A percentile compares a stretch with the other conserved stretches of the same genome.
Evolutionary conservation across 2,888 invertebrate genomes (phyloP).

Genomic region (Drosophila pullipes): DNA sequence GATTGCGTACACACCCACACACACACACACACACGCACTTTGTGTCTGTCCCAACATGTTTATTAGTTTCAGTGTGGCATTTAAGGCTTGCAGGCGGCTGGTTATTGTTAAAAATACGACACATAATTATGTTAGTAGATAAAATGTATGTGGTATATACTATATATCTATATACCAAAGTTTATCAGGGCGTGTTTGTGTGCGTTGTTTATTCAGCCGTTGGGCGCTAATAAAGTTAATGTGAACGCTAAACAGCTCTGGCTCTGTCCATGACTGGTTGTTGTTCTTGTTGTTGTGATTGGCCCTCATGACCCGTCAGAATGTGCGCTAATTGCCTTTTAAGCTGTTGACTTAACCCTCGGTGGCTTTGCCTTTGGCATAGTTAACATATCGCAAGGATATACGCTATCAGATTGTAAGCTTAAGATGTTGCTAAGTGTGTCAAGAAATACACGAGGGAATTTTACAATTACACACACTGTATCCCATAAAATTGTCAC

Average conservation of each 20-base stretch:
- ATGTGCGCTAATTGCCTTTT: slow-evolving; percentile 79
- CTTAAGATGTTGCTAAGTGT: neutral
- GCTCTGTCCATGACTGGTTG: slow-evolving; percentile 67
- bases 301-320: slow-evolving; percentile 36
- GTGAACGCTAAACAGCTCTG: slow-evolving; percentile 67
- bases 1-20: slow-evolving; percentile 40
- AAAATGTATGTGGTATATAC: slow-evolving; percentile 5
- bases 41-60: slow-evolving; percentile 56
- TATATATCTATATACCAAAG: neutral
- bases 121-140: slow-evolving; percentile 61
- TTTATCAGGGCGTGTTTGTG: slow-evolving; percentile 1
- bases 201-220: slow-evolving; percentile 50
- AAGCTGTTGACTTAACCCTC: slow-evolving; percentile 73
- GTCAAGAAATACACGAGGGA: slow-evolving; percentile 6
- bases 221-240: slow-evolving; percentile 76
- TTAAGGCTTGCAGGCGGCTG: slow-evolving; percentile 49
- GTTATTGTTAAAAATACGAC: slow-evolving; percentile 66
- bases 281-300: slow-evolving; percentile 23
- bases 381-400: slow-evolving; percentile 3
- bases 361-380: slow-evolving; percentile 30
- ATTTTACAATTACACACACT: neutral
- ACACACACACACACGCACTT: slow-evolving; percentile 3
- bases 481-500: neutral
- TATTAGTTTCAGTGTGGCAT: slow-evolving; percentile 68
- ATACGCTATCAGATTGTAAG: neutral